Base-by-base conservation (phyloP, 2,888 invertebrate species). In the Micropterix aruncella region DNA sequence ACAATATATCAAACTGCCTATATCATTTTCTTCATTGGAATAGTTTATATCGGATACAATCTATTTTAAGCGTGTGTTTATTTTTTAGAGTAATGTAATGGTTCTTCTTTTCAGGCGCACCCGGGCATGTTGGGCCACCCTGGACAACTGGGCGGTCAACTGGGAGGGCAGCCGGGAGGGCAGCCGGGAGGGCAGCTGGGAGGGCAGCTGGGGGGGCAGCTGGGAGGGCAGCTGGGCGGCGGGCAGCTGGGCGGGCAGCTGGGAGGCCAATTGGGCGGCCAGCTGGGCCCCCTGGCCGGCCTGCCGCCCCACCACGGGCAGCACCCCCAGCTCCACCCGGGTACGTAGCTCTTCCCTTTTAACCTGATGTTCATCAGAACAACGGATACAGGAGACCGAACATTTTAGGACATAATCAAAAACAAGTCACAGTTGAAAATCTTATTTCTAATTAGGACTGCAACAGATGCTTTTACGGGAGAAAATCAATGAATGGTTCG, bases 271-370 rank as follows among this genome's bases (percentile, higher is more conserved):
- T 47, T 39, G 7, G 48, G 49, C n/a, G 66, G 64, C 16, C 70
- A 66, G 16, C 51, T 71, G 46, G 66, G 64, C 16, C 70, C 66
- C 16, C 51, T 71, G 46, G 70, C 70, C 53, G 69, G 70, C 37
- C 53, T 71, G 49, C 70, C 75, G 43, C 58, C 62, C 9, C 62
- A 62, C 54, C 64, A 63, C 63, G 16, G 63, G 61, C 76, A 71
- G 51, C 71, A 70, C 52, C 63, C 70, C n/a, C 70, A 68, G 55
- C 60, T 71, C 47, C 70, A 71, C 52, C 70, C 70, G 51, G 70
- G 71, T 70, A 48, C n/a, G n/a, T n/a, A n/a, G n/a, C n/a, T n/a
- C n/a, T n/a, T n/a, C n/a, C n/a, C n/a, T n/a, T n/a, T n/a, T n/a
- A n/a, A n/a, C n/a, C n/a, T n/a, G n/a, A n/a, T n/a, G n/a, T n/a